A percentile compares a stretch with the other conserved stretches of the same genome.
Evolutionary conservation across 1,140 invertebrate genomes (phyloP).

Genomic region (Coptotermes formosanus): DNA sequence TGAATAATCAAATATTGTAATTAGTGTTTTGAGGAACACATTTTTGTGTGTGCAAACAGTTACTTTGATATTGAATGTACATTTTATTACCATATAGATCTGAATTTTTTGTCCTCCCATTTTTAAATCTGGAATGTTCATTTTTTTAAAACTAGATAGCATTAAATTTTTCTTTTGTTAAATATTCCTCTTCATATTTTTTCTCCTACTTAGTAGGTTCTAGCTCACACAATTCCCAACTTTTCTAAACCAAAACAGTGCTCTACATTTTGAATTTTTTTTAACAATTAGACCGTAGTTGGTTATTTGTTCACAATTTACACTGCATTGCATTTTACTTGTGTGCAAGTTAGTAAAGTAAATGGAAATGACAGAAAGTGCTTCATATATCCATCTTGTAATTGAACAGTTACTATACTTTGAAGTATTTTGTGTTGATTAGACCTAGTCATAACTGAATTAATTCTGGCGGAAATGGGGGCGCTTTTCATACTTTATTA

Average conservation of each 20-base stretch:
- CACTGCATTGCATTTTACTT: not conserved
- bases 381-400: not conserved
- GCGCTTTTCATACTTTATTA: not conserved
- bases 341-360: not conserved
- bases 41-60: conserved; percentile 5
- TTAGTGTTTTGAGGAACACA: not conserved
- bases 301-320: not conserved
- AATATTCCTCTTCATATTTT: not conserved
- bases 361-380: not conserved
- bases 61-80: not conserved
- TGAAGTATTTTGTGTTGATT: conserved; percentile 16
- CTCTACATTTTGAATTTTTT: not conserved
- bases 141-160: not conserved
- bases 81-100: conserved; percentile 16
- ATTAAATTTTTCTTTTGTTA: not conserved
- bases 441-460: conserved; percentile 11
- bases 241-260: not conserved
- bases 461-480: not conserved
- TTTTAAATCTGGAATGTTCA: conserved; percentile 19
- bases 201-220: not conserved
- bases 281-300: not conserved
- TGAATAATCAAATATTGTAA: not conserved
- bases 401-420: not conserved
- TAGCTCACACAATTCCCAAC: not conserved
- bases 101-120: not conserved